Evolutionary conservation across 1,140 invertebrate genomes (phyloP), one percentile per base, ranked within the genome.

Genomic region (Leptinotarsa texana): DNA sequence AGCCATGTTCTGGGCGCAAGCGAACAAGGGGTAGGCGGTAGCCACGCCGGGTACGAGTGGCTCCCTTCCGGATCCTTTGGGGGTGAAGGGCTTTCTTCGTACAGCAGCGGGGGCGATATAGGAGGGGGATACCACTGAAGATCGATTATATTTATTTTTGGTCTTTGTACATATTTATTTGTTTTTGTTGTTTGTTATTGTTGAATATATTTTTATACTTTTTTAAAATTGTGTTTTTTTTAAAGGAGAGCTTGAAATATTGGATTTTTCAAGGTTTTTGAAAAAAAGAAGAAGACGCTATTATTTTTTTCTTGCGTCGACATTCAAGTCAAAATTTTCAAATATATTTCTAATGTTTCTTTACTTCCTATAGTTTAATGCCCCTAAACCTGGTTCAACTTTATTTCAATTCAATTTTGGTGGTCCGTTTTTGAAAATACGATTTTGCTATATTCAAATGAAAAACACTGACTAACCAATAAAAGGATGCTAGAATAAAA

Each of bases 1-100:
- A 78, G 76, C 67, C 78, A 81, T 51, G 78, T 81, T 42, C 72
- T 81, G 24, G 78, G 80, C 13, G 72, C 72, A n/a, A 73, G 69
- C n/a, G 49, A 71, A 61, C 51, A 47, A 22, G 13, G 21, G 1
- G 42, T 21, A 27, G 68, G 48, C 1, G 67, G 13, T 47, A 47
- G 68, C 6, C n/a, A 66, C 27, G 51, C 15, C 6, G 51, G 51
- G n/a, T 57, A 18, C 4, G 51, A 57, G n/a, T 57, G 3, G 17
- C 13, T 57, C n/a, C n/a, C 51, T 57, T 57, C 51, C 51, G 51
- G 51, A 8, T 57, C 51, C 17, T 33, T 66, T 8, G 66, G 69
- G 61, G 49, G 69, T 15, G 69, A 71, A 42, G 69, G 51, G 2
- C 22, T 33, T 27, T 18, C 69, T 42, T 24, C 57, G 22, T 24